Percentiles rank a stretch among this genome's conserved stretches.
Evolutionary conservation across 2,113 vertebrate genomes (phyloP).

Genomic region (Xerus inauris): DNA sequence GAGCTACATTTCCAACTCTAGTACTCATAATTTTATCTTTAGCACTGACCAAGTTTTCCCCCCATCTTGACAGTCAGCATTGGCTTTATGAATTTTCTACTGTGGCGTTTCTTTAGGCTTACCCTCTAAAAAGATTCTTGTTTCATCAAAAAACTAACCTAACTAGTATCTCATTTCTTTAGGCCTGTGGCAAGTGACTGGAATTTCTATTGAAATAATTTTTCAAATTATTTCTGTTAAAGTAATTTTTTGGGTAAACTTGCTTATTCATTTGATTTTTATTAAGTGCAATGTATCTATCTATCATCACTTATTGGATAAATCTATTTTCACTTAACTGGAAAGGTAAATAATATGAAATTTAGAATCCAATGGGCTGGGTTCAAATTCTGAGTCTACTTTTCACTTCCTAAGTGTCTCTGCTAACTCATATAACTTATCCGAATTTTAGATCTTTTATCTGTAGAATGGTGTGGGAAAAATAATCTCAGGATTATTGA

Average conservation of each 20-base stretch:
- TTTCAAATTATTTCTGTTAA: background rate
- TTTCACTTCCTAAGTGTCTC: background rate
- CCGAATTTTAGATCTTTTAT: background rate
- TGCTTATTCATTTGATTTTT: background rate
- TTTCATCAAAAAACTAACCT: background rate
- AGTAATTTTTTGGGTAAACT: background rate
- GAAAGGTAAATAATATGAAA: background rate
- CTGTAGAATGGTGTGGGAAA: background rate
- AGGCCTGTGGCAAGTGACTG: background rate
- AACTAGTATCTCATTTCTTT: background rate
- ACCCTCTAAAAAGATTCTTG: background rate
- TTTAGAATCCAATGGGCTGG: background rate
- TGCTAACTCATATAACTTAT: background rate
- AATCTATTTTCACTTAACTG: background rate
- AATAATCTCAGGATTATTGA: background rate
- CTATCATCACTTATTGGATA: background rate
- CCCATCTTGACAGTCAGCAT: background rate
- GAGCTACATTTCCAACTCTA: background rate
- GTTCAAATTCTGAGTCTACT: background rate
- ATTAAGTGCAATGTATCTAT: background rate
- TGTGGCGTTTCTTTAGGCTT: background rate
- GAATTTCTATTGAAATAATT: constrained; percentile 10
- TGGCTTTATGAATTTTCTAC: background rate
- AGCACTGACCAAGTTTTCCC: background rate
- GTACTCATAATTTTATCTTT: background rate